Evolutionary conservation across 2,113 vertebrate species (phyloP), one percentile per base, ranked within the genome.

Genomic region (Passerina amoena): DNA sequence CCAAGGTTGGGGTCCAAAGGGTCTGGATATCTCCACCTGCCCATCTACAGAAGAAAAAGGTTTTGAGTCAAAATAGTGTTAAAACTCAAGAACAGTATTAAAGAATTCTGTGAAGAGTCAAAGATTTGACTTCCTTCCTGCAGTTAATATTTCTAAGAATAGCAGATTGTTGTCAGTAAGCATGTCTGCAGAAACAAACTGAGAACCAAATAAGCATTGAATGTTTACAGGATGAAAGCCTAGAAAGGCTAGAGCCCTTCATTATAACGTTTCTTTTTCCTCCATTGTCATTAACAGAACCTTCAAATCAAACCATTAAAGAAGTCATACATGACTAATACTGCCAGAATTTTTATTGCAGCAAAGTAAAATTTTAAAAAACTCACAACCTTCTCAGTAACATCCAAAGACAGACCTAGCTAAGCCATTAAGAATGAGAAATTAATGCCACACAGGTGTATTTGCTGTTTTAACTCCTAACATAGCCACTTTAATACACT

Each of bases 1-100:
- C 99, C 99, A 99, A 64, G 98, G 98, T 60, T 99, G 99, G 8
- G 98, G 96, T 97, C 98, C 98, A 94, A 98, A 97, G 40, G 98
- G 96, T 94, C 98, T 97, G 92, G 96, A 95, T 95, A 98, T 77
- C 90, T 99, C 99, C 86, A 97, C 78, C 22, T 98, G 97, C 40
- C 98, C 99, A 95, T 99, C 99, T 99, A 96, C 7, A 93, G 50
- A 40, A 84, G 78, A 63, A 92, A 90, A 82, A 90, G 70, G 85
- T 88, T 96, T 96, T 95, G 12, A 85, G 38, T 80, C 73, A 66
- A 63, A 66, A 88, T 2, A 61, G 15, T 9, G 4, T 50, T 63
- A 51, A 48, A 94, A 69, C 14, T 61, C 42, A 65, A 48, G 22
- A 56, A 61, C 4, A 73, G 7, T 47, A 72, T 56, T 72, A 64